phyloP scores from a whole-genome alignment of 2,797 vertebrate genomes.

The Chrysocyon brachyurus region DNA sequence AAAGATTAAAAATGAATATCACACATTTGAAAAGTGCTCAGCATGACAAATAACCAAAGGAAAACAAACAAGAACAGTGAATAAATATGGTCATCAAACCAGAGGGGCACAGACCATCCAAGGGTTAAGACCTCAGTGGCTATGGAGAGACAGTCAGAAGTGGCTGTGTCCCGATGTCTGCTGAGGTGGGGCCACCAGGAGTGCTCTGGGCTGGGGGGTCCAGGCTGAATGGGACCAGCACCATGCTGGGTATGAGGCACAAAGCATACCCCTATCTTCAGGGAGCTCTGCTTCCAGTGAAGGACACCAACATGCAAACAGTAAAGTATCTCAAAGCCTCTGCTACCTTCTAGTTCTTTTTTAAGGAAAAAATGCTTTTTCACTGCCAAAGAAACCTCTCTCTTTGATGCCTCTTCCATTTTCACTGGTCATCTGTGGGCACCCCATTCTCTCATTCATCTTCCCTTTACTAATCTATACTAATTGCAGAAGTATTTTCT shows the following conservation, averaged over 20 bases:
- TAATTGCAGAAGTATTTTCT: neutral
- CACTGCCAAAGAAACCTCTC: neutral
- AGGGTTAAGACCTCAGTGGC: fast-evolving
- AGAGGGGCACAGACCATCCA: neutral
- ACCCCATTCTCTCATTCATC: no score
- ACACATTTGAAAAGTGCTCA: neutral
- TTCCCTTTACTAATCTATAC: no score
- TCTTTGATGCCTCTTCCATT: neutral
- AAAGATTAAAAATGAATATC: neutral
- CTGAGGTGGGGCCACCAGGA: fast-evolving
- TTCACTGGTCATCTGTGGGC: neutral
- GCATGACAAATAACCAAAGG: neutral
- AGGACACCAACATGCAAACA: no score
- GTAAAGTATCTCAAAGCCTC: neutral
- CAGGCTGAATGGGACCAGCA: fast-evolving
- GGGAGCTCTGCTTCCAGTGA: neutral
- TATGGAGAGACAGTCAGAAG: fast-evolving
- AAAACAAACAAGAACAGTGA: neutral
- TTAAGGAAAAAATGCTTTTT: neutral
- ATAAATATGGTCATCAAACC: no score
- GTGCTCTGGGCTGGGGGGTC: fast-evolving
- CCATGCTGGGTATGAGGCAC: fast-evolving
- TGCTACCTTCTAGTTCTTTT: neutral
- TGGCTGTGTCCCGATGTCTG: fast-evolving
- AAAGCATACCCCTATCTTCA: fast-evolving